A percentile compares a stretch with the other conserved stretches of the same genome.
These are phyloP conservation scores for Dexiosoma caninum DNA, from an alignment of 2,888 invertebrate genomes.

Conservation along the genomic window DNA sequence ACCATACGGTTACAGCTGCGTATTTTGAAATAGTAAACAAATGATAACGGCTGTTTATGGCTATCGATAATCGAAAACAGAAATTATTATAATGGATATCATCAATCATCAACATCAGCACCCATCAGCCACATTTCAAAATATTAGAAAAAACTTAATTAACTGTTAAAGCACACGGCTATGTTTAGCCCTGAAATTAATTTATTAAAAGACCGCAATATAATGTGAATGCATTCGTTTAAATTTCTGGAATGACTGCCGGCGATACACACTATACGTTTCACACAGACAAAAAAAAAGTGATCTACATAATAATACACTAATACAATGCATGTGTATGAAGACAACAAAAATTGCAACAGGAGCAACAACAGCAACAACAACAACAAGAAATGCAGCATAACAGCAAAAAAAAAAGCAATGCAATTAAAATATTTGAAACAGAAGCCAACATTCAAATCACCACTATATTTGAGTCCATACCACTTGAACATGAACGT, in stretches of 20 bases:
- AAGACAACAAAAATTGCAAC: conserved; percentile 53
- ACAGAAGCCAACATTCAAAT: conserved; percentile 65
- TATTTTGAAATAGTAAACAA: too few species aligned
- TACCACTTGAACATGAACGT: conserved; percentile 3
- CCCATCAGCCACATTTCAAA: too few species aligned
- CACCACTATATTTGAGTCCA: conserved; percentile 53
- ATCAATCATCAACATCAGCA: too few species aligned
- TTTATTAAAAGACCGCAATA: background rate
- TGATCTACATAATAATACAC: conserved; percentile 62
- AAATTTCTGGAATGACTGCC: background rate
- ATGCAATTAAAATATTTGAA: conserved; percentile 73
- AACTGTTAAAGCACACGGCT: too few species aligned
- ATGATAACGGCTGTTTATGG: too few species aligned
- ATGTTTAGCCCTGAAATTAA: too few species aligned
- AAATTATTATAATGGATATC: too few species aligned
- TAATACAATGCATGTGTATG: conserved; percentile 50
- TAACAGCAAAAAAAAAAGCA: conserved; percentile 24
- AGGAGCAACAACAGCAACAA: conserved; percentile 57
- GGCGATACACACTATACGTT: background rate
- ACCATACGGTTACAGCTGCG: too few species aligned
- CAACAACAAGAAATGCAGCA: too few species aligned
- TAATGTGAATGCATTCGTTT: background rate
- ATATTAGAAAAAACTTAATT: too few species aligned
- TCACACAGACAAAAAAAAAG: conserved; percentile 56
- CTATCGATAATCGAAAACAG: too few species aligned